Conservation (phyloP, 2,113 vertebrate genomes). For the Grammomys dolichurus region DNA sequence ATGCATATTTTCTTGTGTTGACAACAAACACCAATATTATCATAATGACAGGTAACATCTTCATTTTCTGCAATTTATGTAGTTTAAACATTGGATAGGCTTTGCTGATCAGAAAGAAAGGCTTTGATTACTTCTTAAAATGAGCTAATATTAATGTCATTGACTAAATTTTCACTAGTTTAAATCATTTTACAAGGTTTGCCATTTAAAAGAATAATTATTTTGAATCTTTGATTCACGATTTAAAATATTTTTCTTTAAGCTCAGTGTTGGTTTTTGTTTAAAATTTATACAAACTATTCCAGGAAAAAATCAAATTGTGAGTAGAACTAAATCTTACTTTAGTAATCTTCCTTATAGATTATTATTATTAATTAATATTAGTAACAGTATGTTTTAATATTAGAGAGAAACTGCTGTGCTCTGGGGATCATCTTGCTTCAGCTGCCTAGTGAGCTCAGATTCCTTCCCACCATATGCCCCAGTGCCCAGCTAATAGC, state of each 20-base stretch:
- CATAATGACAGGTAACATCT: slow-evolving; percentile 20
- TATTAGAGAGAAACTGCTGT: background rate
- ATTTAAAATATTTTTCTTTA: slow-evolving; percentile 47
- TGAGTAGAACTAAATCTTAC: background rate
- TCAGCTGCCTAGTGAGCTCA: background rate
- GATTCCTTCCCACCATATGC: background rate
- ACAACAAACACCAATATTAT: slow-evolving; percentile 42
- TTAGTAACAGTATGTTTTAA: background rate
- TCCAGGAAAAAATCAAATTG: background rate
- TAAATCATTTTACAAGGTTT: background rate
- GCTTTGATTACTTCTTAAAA: background rate
- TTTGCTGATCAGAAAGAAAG: slow-evolving; percentile 20
- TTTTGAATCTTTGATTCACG: background rate
- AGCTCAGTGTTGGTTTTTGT: background rate
- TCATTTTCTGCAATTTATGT: background rate
- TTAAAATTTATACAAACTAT: slow-evolving; percentile 20
- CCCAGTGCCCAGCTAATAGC: background rate
- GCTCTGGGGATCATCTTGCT: background rate
- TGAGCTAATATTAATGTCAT: background rate
- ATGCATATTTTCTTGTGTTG: slow-evolving; percentile 25
- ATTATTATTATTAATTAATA: background rate
- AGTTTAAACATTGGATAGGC: background rate
- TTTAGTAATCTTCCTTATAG: background rate
- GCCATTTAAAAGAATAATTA: slow-evolving; percentile 26
- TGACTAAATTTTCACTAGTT: background rate